phyloP scores from a whole-genome alignment of 2,888 invertebrate species.

The Eupelmus urozonus region DNA sequence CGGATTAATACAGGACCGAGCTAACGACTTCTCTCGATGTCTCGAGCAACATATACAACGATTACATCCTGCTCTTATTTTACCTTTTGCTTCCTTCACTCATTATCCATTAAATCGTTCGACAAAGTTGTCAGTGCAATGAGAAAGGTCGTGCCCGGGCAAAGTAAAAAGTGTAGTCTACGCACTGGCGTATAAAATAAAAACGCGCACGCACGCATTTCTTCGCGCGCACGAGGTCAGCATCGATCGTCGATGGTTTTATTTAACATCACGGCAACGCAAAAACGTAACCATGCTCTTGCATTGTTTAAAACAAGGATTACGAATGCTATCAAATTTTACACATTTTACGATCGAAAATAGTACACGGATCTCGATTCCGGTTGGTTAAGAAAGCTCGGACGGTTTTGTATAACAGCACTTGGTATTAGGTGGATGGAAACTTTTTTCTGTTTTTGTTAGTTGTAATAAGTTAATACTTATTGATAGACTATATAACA shows the following conservation, averaged over 20 bases:
- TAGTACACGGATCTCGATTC: too few relatives aligned
- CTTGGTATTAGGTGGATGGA: too few relatives aligned
- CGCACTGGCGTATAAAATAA: not conserved
- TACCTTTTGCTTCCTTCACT: not conserved
- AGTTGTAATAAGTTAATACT: too few relatives aligned
- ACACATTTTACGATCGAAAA: too few relatives aligned
- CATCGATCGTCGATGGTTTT: not conserved
- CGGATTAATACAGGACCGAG: not conserved
- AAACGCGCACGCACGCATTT: not conserved
- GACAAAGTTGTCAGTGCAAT: not conserved
- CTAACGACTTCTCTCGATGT: not conserved
- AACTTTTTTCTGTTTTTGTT: too few relatives aligned
- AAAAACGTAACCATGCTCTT: too few relatives aligned
- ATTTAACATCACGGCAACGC: too few relatives aligned
- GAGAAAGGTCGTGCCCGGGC: not conserved
- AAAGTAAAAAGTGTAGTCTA: not conserved
- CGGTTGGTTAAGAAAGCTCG: too few relatives aligned
- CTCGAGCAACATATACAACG: not conserved
- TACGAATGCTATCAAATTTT: too few relatives aligned
- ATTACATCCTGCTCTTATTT: not conserved
- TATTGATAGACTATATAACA: too few relatives aligned
- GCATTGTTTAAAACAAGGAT: too few relatives aligned
- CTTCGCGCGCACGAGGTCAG: not conserved
- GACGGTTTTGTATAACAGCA: too few relatives aligned
- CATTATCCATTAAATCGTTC: not conserved